Conservation (phyloP, 2,113 vertebrate species). For the Anser brachyrhynchus region DNA sequence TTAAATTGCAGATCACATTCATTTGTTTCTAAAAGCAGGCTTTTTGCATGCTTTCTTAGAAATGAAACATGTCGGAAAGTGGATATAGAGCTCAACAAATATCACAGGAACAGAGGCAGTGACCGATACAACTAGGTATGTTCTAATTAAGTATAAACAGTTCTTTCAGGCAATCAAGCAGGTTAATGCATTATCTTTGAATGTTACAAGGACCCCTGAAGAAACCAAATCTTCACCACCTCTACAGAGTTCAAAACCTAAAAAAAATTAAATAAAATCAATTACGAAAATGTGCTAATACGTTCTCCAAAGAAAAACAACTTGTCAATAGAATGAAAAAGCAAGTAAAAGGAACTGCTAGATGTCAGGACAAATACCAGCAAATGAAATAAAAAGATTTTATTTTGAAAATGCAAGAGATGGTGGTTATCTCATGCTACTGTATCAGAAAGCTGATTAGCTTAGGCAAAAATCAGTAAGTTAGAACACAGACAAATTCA, state of each 20-base stretch:
- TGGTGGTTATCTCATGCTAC: background rate
- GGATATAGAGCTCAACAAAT: background rate
- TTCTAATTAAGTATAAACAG: background rate
- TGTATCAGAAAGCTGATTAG: background rate
- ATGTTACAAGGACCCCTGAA: background rate
- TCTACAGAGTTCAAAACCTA: background rate
- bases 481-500: background rate
- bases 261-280: background rate
- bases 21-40: background rate
- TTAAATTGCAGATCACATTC: background rate
- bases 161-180: background rate
- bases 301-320: background rate
- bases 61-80: background rate
- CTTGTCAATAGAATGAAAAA: background rate
- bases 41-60: background rate
- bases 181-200: background rate
- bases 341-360: background rate
- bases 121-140: background rate
- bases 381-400: background rate
- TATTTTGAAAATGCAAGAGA: background rate
- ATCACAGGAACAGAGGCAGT: background rate
- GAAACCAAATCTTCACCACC: background rate
- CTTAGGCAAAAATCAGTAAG: background rate
- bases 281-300: background rate
- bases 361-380: background rate